phyloP scores from a whole-genome alignment of 2,113 vertebrate genomes.

The Malaclemys terrapin region DNA sequence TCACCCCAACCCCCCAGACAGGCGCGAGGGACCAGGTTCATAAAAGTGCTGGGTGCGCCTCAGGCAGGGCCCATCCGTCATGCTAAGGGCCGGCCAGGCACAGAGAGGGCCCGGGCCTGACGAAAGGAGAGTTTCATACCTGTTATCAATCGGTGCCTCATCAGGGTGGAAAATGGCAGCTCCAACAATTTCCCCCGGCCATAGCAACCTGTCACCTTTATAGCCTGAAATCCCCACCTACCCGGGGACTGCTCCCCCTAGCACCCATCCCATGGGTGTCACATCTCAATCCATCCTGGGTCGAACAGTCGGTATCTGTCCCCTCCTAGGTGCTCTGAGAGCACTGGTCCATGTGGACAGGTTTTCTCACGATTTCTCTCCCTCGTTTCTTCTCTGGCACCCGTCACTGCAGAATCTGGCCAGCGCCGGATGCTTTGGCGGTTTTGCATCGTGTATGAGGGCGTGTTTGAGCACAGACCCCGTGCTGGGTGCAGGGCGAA shows the following conservation, averaged over 20 bases:
- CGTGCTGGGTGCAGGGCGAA: not conserved
- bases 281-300: not conserved
- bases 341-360: not conserved
- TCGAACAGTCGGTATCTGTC: too few species aligned
- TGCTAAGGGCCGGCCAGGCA: not conserved
- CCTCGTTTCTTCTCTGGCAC: not conserved
- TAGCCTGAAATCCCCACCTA: not conserved
- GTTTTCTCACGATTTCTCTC: not conserved
- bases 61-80: not conserved
- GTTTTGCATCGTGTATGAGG: not conserved
- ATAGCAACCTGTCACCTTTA: not conserved
- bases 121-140: too few species aligned
- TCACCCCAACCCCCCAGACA: too few species aligned
- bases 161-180: not conserved
- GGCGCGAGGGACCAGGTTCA: not conserved
- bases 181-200: not conserved
- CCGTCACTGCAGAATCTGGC: too few species aligned
- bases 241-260: not conserved
- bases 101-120: too few species aligned
- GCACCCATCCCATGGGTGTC: not conserved
- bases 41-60: too few species aligned
- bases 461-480: fast-evolving
- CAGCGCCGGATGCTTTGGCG: too few species aligned
- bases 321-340: too few species aligned
- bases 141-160: too few species aligned